These are phyloP conservation scores for Diogma glabrata DNA, from an alignment of 2,888 invertebrate species.

Conservation along the genomic window DNA sequence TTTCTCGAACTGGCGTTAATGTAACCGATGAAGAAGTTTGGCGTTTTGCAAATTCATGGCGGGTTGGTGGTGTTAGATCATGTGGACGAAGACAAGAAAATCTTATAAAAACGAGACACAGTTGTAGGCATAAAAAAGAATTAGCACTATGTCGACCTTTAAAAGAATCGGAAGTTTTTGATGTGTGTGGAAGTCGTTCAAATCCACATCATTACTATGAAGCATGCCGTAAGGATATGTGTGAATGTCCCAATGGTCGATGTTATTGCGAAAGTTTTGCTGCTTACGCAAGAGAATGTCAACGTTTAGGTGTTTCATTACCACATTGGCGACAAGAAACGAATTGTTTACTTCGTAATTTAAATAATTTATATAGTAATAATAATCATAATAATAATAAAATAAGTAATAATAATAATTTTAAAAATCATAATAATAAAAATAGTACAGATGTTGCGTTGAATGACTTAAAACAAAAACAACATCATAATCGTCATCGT, in stretches of 20 bases:
- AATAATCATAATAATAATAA: conserved; percentile 14
- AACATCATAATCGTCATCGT: conserved; percentile 17
- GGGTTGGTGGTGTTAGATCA: conserved; percentile 67
- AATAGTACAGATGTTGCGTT: conserved; percentile 4
- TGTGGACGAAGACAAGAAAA: conserved; percentile 48
- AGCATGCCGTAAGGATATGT: conserved; percentile 78
- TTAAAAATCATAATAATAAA: not conserved
- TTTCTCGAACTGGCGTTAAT: conserved; percentile 52
- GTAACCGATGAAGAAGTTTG: conserved; percentile 48
- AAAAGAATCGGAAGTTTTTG: conserved; percentile 45
- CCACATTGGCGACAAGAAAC: conserved; percentile 60
- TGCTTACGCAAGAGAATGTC: conserved; percentile 81
- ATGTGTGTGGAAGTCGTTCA: conserved; percentile 65
- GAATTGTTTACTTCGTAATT: conserved; percentile 44
- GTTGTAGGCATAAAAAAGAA: conserved; percentile 41
- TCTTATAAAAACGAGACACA: conserved; percentile 35
- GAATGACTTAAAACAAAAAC: conserved; percentile 15
- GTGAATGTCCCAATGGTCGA: conserved; percentile 66
- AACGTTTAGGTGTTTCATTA: conserved; percentile 59
- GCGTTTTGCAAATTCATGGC: conserved; percentile 83
- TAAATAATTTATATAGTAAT: conserved; percentile 8
- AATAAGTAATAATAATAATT: conserved; percentile 1
- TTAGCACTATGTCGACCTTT: conserved; percentile 43
- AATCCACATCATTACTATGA: conserved; percentile 74
- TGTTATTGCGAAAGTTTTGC: conserved; percentile 86